Conservation (phyloP, 2,888 invertebrate species). For the Oscheius sp. region DNA sequence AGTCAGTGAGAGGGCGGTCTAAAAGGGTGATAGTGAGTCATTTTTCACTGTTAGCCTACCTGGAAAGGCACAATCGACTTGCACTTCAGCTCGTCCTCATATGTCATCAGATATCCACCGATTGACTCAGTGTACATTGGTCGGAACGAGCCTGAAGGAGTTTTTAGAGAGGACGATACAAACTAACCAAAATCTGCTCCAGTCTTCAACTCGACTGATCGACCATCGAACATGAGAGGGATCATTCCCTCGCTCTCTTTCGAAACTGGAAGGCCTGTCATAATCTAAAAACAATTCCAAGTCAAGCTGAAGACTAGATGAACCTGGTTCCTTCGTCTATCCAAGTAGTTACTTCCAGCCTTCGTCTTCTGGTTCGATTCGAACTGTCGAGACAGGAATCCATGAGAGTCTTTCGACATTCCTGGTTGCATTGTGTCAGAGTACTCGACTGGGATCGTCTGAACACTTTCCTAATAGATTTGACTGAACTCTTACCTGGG, state of each 20-base stretch:
- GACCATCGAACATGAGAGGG: conserved; percentile 58
- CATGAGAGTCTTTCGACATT: conserved; percentile 60
- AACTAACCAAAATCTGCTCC: conserved; percentile 52
- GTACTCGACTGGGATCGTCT: conserved; percentile 63
- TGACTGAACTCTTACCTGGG: conserved; percentile 45
- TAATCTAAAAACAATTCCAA: neutral
- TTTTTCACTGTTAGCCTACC: conserved; percentile 38
- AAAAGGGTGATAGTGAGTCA: neutral
- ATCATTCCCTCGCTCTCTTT: conserved; percentile 56
- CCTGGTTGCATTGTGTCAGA: conserved; percentile 58
- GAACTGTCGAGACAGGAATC: conserved; percentile 66
- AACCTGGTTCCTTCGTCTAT: conserved; percentile 50
- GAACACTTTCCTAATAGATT: conserved; percentile 16
- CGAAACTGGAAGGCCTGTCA: conserved; percentile 37
- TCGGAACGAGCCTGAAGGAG: conserved; percentile 60
- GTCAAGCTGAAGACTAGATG: neutral
- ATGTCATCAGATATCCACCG: conserved; percentile 64
- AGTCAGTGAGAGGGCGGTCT: conserved; percentile 19
- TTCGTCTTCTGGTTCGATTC: conserved; percentile 58
- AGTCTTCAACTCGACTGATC: conserved; percentile 50
- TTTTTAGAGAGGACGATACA: neutral
- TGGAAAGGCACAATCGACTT: conserved; percentile 65
- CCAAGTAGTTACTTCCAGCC: conserved; percentile 66
- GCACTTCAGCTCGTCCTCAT: conserved; percentile 62
- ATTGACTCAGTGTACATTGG: conserved; percentile 57